Base-by-base conservation (phyloP, 2,888 invertebrate species). In the Leucophora obtusa region DNA sequence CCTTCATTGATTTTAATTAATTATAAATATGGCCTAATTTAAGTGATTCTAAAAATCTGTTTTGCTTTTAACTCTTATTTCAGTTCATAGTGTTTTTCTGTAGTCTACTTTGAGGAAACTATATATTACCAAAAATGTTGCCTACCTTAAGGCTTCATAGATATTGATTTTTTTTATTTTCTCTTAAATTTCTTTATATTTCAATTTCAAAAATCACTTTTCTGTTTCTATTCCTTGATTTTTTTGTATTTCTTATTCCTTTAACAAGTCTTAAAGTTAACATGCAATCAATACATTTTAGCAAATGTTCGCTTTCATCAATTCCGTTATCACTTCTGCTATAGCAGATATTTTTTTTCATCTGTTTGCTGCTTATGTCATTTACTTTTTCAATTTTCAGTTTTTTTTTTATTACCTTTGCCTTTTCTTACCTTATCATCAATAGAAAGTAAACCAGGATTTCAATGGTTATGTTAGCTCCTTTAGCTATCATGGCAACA, bases 271-370 rank as follows among this genome's bases (percentile, higher is more conserved):
- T 62, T 62, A 62, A 62, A 62, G 47, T 62, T 60, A 62, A 50
- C 43, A 62, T 47, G 58, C 53, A 68, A 60, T 60, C 66, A 66
- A 74, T 68, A 73, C 28, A 59, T 56, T 66, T 77, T 66, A 66
- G 35, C 59, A 77, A 77, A 71, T 66, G 59, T 77, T 53, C 21
- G 54, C 71, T 71, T 60, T 77, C 35, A 38, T 56, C 53, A 54
- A 71, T n/a, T 54, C 62, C 53, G 9, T 62, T 62, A 43, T 54
- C 62, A 71, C 43, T 54, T 71, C 5, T 47, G n/a, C 6, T n/a
- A n/a, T n/a, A n/a, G 11, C 1, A 47, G 14, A 14, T 47, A n/a
- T 47, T 47, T 47, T 47, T 47, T n/a, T 47, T 47, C n/a, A 14
- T 38, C 38, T 38, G 1, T 38, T 6, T 38, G 10, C 38, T 11